Conservation (phyloP, 2,113 vertebrate species). For the Atherinomorus stipes region DNA sequence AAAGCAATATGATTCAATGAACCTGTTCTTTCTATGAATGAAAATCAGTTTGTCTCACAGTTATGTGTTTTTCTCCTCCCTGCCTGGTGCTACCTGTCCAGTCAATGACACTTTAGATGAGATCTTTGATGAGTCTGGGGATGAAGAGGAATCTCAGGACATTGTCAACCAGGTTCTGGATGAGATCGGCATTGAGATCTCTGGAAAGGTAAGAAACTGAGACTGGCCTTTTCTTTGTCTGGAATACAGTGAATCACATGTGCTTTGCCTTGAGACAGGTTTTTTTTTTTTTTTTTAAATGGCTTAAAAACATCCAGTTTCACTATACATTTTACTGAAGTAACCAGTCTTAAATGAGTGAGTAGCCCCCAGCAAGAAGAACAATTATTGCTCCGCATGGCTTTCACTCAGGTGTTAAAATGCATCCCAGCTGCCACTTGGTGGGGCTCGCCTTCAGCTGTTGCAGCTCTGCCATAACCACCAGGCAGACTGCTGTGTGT, state of each 20-base stretch:
- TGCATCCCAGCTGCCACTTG: slow-evolving; percentile 70
- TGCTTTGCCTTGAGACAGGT: neutral
- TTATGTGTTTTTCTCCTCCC: neutral
- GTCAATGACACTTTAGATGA: slow-evolving; percentile 97
- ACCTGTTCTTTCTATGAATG: slow-evolving; percentile 1
- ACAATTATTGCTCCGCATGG: slow-evolving; percentile 38
- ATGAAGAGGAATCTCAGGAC: slow-evolving; percentile 97
- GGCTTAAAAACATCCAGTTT: neutral
- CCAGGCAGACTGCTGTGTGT: slow-evolving; percentile 49
- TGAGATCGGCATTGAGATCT: slow-evolving; percentile 98
- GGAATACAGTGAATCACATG: neutral
- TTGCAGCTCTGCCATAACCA: slow-evolving; percentile 13
- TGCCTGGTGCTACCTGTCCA: slow-evolving; percentile 39
- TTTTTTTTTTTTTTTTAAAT: too few relatives aligned
- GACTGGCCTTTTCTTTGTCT: neutral
- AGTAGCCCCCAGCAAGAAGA: slow-evolving; percentile 1
- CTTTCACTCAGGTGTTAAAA: slow-evolving; percentile 41
- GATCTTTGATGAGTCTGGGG: slow-evolving; percentile 95
- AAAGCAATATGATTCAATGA: neutral
- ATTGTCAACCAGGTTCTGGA: slow-evolving; percentile 98
- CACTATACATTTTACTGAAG: neutral
- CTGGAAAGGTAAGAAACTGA: slow-evolving; percentile 88
- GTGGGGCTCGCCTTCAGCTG: slow-evolving; percentile 70
- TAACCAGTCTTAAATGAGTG: neutral
- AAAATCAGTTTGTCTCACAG: slow-evolving; percentile 5